A percentile compares a stretch with the other conserved stretches of the same genome.
phyloP scores from a whole-genome alignment of 2,113 vertebrate genomes.

The Tachuris rubrigastra region DNA sequence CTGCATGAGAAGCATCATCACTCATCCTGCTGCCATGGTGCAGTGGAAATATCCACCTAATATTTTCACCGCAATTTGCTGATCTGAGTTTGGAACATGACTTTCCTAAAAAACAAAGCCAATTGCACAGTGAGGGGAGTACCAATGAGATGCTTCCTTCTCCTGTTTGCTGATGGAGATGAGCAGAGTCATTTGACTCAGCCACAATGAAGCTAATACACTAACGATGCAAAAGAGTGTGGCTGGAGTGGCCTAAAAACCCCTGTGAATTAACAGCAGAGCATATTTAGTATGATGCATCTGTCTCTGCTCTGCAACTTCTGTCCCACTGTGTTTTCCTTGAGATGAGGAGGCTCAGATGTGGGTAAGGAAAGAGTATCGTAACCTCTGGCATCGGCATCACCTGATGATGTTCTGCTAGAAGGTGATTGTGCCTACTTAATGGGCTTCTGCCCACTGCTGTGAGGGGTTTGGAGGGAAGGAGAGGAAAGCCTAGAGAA shows the following conservation, averaged over 20 bases:
- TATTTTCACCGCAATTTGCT: neutral
- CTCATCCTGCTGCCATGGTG: neutral
- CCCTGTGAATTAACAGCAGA: neutral
- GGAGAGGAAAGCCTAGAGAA: neutral
- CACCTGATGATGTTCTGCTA: neutral
- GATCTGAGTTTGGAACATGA: neutral
- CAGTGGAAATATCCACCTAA: neutral
- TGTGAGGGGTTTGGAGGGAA: neutral
- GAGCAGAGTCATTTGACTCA: neutral
- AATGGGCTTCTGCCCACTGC: neutral
- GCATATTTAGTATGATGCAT: neutral
- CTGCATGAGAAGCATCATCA: neutral
- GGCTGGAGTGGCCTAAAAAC: neutral
- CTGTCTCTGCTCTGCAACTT: neutral
- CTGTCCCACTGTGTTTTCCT: neutral
- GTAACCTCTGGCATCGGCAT: fast-evolving
- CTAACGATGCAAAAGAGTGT: fast-evolving
- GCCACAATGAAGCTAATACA: neutral
- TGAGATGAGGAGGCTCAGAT: neutral
- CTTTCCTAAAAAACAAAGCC: neutral
- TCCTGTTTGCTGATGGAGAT: neutral
- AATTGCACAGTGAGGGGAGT: neutral
- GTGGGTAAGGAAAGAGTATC: neutral
- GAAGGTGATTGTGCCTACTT: neutral
- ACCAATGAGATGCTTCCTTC: neutral